Conservation (phyloP, 2,113 vertebrate species). For the Platichthys stellatus region DNA sequence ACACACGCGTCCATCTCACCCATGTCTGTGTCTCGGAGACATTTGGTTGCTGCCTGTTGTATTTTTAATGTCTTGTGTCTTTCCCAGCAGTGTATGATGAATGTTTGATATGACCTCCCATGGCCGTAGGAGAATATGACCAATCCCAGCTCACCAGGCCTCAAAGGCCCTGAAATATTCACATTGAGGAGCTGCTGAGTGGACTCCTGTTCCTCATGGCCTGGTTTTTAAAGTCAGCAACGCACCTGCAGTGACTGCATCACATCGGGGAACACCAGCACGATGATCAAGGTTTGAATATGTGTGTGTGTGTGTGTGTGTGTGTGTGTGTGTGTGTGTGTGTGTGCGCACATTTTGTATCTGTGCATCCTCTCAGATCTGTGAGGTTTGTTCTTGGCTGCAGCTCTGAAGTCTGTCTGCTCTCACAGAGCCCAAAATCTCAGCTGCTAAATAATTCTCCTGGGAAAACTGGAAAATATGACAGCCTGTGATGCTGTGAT, state of each 20-base stretch:
- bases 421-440: slow-evolving; percentile 10
- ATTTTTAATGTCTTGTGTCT: slow-evolving; percentile 71
- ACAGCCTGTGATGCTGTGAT: slow-evolving; percentile 46
- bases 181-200: slow-evolving; percentile 45
- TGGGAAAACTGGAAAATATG: slow-evolving; percentile 7
- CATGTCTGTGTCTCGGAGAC: slow-evolving; percentile 31
- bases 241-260: slow-evolving; percentile 46
- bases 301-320: neutral
- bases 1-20: neutral
- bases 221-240: slow-evolving; percentile 46
- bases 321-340: neutral
- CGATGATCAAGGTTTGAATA: neutral
- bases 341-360: neutral
- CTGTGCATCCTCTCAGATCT: neutral
- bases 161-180: slow-evolving; percentile 66
- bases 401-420: slow-evolving; percentile 23
- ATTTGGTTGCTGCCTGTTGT: slow-evolving; percentile 55
- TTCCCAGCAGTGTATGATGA: slow-evolving; percentile 67
- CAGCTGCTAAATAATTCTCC: slow-evolving; percentile 23
- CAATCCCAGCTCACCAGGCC: slow-evolving; percentile 33
- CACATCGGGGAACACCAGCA: slow-evolving; percentile 34
- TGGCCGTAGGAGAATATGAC: slow-evolving; percentile 48
- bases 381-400: neutral
- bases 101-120: slow-evolving; percentile 74
- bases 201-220: slow-evolving; percentile 26